Evolutionary conservation across 2,113 vertebrate species (phyloP).

Genomic region (Arvicanthis niloticus): DNA sequence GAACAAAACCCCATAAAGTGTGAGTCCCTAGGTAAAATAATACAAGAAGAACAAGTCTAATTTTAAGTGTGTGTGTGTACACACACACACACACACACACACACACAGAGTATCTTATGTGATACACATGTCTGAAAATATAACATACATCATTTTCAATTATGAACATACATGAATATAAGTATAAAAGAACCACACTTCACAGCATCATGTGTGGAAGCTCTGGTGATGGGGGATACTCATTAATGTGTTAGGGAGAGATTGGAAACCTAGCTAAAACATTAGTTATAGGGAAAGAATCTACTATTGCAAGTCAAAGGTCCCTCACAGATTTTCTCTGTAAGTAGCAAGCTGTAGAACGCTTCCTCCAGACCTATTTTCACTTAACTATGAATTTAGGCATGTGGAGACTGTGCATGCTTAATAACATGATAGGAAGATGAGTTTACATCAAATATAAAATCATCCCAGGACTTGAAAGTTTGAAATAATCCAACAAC

Average conservation of each 20-base stretch:
- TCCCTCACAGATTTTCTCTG: not conserved
- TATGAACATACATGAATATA: not conserved
- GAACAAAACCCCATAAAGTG: not conserved
- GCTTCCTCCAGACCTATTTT: not conserved
- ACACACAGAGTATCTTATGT: not conserved
- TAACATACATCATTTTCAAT: not conserved
- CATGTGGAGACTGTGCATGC: not conserved
- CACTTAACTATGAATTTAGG: not conserved
- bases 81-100: not conserved
- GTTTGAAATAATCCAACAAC: not conserved
- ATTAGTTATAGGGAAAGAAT: rapidly evolving
- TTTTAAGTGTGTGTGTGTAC: not conserved
- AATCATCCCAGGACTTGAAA: not conserved
- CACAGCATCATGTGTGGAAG: not conserved
- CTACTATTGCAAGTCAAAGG: not conserved
- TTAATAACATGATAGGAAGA: not conserved
- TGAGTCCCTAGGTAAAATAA: not conserved
- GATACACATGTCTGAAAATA: not conserved
- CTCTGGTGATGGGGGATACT: not conserved
- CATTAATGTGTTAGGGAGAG: not conserved
- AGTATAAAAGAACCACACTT: not conserved
- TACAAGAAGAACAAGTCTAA: not conserved
- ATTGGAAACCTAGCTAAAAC: not conserved
- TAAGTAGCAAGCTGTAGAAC: not conserved
- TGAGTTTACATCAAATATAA: not conserved